Percentiles rank a stretch among this genome's conserved stretches.
Conservation (phyloP, 2,113 vertebrate genomes). For the Trichomycterus rosablanca region DNA sequence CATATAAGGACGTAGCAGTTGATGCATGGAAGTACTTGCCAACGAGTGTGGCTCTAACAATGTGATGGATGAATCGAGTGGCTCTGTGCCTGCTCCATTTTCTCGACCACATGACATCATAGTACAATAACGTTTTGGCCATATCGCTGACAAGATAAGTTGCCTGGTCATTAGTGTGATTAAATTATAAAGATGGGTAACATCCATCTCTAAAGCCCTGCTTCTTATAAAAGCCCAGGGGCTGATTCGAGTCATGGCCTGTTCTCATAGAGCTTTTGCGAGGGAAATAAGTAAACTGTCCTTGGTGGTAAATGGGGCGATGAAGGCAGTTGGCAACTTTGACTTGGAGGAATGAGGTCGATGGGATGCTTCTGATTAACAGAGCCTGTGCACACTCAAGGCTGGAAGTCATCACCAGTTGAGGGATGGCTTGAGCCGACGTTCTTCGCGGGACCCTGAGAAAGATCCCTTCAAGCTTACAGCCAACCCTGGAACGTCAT, state of each 20-base stretch:
- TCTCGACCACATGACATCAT: constrained; percentile 6
- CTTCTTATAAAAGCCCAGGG: constrained; percentile 21
- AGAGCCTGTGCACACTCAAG: constrained; percentile 41
- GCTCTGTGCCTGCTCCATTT: constrained; percentile 18
- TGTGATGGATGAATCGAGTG: constrained; percentile 34
- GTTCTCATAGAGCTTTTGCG: constrained; percentile 10
- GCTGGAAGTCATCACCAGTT: constrained; percentile 41
- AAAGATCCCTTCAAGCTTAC: constrained; percentile 9
- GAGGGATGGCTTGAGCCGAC: constrained; percentile 26
- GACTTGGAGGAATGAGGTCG: constrained; percentile 32
- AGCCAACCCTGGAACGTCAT: constrained; percentile 21
- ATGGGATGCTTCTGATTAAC: constrained; percentile 38
- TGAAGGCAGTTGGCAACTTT: constrained; percentile 47
- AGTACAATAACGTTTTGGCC: neutral
- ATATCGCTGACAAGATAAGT: constrained; percentile 24
- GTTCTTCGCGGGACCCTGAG: constrained; percentile 15
- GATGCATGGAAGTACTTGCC: constrained; percentile 31
- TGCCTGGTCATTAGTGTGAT: constrained; percentile 20
- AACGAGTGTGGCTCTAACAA: constrained; percentile 36
- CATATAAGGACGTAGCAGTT: constrained; percentile 9
- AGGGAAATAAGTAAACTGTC: constrained; percentile 30
- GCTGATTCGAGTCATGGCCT: constrained; percentile 14
- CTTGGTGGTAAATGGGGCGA: constrained; percentile 31
- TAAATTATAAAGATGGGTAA: constrained; percentile 24
- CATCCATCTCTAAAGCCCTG: constrained; percentile 4